Base-by-base conservation (phyloP, 1,140 invertebrate species). In the Phthorimaea operculella region DNA sequence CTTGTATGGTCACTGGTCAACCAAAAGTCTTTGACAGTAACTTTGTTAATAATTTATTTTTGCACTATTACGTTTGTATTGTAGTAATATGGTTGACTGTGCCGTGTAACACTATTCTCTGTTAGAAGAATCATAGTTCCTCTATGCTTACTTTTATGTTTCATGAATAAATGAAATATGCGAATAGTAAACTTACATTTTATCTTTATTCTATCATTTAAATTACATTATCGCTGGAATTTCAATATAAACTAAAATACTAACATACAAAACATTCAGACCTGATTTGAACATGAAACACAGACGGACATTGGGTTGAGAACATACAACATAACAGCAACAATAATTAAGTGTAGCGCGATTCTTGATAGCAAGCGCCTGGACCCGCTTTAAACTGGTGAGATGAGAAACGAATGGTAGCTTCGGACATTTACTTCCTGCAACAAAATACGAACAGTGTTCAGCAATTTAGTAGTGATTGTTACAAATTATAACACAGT, bases 261-360 rank as follows among this genome's bases (percentile, higher is more conserved):
- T 11, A 70, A 75, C 74, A 79, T 76, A 75, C 67, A 73, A 28
- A 74, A 78, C 75, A 78, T 70, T 80, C 74, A 74, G 74, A 73
- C 69, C 55, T 73, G 70, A 70, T 79, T 75, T 71, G 68, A 79
- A 75, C 70, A 72, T 65, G 57, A 62, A 47, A 16, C 68, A 68
- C 66, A 73, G 68, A 74, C 64, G 69, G 66, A 74, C 70, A 73
- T 65, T 64, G 62, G 64, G 57, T 71, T 15, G 64, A 52, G 52
- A 66, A 70, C 58, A 61, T 56, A 63, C 39, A 42, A 42, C 14
- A 42, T 14, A 42, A 42, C 39, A 42, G 3, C 11, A 47, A 9
- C 12, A 47, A 47, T 14, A 15, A 47, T 57, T 62, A 64, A 44
- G 47, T 60, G 50, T 54, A 62, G 67, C 59, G 54, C 60, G 60